Base-by-base conservation (phyloP, 92 coral and sea anemone genomes). In the Heliopora coerulea region DNA sequence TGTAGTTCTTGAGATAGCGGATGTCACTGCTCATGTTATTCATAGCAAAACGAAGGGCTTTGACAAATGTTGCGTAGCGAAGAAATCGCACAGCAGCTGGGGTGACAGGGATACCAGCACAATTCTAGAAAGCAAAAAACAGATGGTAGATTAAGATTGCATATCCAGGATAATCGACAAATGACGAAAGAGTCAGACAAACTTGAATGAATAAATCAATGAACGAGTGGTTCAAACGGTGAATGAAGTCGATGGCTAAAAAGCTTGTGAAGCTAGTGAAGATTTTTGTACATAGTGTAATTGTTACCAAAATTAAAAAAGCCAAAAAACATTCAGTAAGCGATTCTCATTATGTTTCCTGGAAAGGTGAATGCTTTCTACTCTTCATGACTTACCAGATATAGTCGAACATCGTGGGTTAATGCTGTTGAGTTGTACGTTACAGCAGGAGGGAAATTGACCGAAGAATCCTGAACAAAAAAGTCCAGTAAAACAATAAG, bases 361-460 rank as follows among this genome's bases (percentile, higher is more conserved):
- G n/a, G n/a, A n/a, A n/a, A n/a, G n/a, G n/a, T n/a, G 33, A 3
- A 56, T 23, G 29, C 3, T 56, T 3, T 23, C 61, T 3, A 56
- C 6, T 50, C 7, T 17, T 50, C 6, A 56, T 17, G 23, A 56
- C 61, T 56, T 28, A 56, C 61, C 31, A 56, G 18, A 56, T 56
- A 56, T 56, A 13, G 61, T 23, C 15, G 29, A 56, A 56, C 61
- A 3, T 28, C 7, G 14, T 9, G 30, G 8, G 29, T 23, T 23
- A 56, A 56, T 28, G 23, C 29, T 23, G 28, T 56, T 14, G 61
- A 56, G 17, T 28, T 56, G 61, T 56, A 56, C 17, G 28, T 23
- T 6, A 56, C 61, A 17, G 18, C 61, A 4, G 61, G 30, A 4
- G 61, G 61, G 61, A 56, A 56, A 23, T 46, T 46, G n/a, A 56